Evolutionary conservation across 2,113 vertebrate species (phyloP).

Genomic region (Leucopsar rothschildi): DNA sequence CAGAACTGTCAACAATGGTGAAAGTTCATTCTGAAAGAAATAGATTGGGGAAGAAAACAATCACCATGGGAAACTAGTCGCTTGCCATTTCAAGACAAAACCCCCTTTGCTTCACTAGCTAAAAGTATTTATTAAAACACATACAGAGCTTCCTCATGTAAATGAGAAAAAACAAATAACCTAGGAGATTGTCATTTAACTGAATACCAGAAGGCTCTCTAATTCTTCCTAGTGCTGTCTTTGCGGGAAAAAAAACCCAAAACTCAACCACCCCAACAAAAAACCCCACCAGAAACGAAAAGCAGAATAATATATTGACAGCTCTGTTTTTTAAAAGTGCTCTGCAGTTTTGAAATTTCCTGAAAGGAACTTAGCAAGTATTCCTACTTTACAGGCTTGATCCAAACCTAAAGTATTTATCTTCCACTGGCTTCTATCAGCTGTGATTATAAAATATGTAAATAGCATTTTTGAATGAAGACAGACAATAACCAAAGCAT

Average conservation of each 20-base stretch:
- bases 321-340: neutral
- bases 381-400: neutral
- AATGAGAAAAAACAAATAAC: neutral
- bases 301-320: neutral
- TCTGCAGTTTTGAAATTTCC: neutral
- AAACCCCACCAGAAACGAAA: neutral
- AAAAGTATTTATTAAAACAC: neutral
- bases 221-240: neutral
- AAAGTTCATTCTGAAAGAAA: neutral
- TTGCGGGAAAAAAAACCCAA: rapidly evolving
- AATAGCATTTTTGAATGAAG: neutral
- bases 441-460: neutral
- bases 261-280: neutral
- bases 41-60: neutral
- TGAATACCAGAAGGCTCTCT: neutral
- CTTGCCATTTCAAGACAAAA: neutral
- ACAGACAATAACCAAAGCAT: neutral
- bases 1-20: neutral
- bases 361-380: neutral
- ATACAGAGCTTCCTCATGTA: neutral
- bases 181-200: neutral
- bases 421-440: neutral
- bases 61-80: rapidly evolving
- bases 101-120: neutral
- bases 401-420: neutral